Conservation (phyloP, 2,113 vertebrate species). For the Puffinus mauretanicus region DNA sequence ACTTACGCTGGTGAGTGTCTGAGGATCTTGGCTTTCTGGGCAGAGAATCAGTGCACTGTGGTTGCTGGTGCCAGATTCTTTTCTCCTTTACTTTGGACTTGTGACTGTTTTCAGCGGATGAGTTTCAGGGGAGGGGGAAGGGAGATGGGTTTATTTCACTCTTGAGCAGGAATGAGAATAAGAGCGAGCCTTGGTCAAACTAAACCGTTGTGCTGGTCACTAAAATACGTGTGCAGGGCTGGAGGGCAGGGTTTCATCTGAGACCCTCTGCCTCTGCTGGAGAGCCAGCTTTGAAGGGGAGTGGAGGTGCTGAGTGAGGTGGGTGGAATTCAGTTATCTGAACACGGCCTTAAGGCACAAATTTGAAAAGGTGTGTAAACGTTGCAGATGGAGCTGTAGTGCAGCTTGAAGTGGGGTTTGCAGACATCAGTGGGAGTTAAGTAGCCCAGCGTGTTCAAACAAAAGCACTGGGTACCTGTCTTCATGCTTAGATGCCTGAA, state of each 20-base stretch:
- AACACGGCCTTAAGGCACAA: background rate
- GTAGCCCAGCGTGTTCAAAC: background rate
- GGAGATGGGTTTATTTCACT: background rate
- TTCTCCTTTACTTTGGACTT: background rate
- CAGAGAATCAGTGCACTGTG: too few relatives aligned
- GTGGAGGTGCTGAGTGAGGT: background rate
- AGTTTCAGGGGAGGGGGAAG: background rate
- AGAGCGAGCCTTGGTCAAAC: fast-evolving
- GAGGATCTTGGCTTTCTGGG: background rate
- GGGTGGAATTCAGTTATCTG: background rate
- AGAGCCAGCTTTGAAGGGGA: background rate
- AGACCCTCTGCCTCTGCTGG: background rate
- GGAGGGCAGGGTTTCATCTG: background rate
- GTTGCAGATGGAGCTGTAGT: background rate
- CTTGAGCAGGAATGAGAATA: background rate
- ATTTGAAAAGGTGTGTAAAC: background rate
- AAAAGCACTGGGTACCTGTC: background rate
- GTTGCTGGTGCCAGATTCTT: background rate
- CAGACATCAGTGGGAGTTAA: background rate
- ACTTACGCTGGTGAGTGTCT: conserved; percentile 92
- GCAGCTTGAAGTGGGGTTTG: background rate
- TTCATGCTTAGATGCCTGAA: fast-evolving
- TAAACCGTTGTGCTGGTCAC: fast-evolving
- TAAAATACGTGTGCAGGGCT: background rate
- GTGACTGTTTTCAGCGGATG: background rate